Evolutionary conservation across 2,797 vertebrate genomes (phyloP).

Genomic region (Masticophis lateralis): DNA sequence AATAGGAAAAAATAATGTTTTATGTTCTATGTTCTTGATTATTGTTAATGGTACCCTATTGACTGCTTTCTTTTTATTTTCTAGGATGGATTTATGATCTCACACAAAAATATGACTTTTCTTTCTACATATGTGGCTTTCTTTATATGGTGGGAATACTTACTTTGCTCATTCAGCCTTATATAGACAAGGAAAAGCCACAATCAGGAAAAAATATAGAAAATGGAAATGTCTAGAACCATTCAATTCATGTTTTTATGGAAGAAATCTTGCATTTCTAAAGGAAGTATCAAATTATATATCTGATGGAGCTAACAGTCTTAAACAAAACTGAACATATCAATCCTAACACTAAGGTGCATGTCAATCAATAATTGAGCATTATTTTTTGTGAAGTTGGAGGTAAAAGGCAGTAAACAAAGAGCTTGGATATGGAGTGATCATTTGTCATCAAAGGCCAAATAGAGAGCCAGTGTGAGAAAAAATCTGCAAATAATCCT

Average conservation of each 20-base stretch:
- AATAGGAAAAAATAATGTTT: neutral
- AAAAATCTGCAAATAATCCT: neutral
- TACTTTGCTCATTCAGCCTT: constrained; percentile 75
- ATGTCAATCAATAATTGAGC: constrained; percentile 3
- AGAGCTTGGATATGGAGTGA: neutral
- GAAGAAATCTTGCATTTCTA: neutral
- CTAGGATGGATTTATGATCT: constrained; percentile 81
- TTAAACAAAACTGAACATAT: neutral
- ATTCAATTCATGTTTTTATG: constrained; percentile 22
- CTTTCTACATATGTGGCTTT: constrained; percentile 78
- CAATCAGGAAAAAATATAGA: constrained; percentile 62
- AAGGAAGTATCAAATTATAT: constrained; percentile 31
- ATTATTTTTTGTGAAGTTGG: constrained; percentile 19
- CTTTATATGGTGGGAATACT: constrained; percentile 77
- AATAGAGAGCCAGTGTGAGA: neutral
- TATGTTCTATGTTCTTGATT: neutral
- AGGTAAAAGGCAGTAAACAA: neutral
- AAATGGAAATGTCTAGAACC: constrained; percentile 56
- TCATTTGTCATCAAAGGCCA: neutral
- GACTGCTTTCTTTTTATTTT: constrained; percentile 57
- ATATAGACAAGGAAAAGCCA: constrained; percentile 66
- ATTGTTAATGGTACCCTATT: constrained; percentile 27
- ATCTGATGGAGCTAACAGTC: constrained; percentile 23
- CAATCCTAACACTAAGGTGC: neutral
- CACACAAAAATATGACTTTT: constrained; percentile 78